A percentile compares a stretch with the other conserved stretches of the same genome.
Evolutionary conservation across 2,888 invertebrate species (phyloP).

Genomic region (Euphydryas editha): DNA sequence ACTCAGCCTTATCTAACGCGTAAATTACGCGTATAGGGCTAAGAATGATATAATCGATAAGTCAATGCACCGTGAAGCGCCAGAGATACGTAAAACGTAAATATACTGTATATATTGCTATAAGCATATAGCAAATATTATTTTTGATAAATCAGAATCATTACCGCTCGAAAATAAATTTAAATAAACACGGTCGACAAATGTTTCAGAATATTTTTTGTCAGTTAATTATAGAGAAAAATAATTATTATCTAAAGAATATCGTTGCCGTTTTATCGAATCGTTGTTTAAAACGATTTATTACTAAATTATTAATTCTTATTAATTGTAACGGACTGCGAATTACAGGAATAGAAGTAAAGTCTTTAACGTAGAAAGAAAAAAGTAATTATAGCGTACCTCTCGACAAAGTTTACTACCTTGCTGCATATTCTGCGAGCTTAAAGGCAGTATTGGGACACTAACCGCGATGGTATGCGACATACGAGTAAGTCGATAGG

Average conservation of each 20-base stretch:
- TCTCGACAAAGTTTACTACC: not conserved
- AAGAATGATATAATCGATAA: conserved; percentile 34
- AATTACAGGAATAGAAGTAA: not conserved
- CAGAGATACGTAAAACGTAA: conserved; percentile 29
- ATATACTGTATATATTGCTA: conserved; percentile 9
- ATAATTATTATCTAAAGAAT: conserved; percentile 7
- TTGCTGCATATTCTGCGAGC: conserved; percentile 47
- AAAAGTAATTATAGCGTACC: not conserved
- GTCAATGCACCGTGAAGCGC: conserved; percentile 32
- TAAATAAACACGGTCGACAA: conserved; percentile 39
- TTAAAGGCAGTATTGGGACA: conserved; percentile 57
- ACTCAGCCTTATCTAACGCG: conserved; percentile 38
- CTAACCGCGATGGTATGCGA: conserved; percentile 58
- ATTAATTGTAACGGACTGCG: not conserved
- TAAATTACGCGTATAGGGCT: conserved; percentile 28
- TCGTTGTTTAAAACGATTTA: not conserved
- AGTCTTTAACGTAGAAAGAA: not conserved
- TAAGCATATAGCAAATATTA: conserved; percentile 24
- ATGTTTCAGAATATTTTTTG: conserved; percentile 27
- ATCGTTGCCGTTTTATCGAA: not conserved
- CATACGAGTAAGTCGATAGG: conserved; percentile 51
- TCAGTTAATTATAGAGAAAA: conserved; percentile 31
- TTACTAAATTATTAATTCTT: not conserved
- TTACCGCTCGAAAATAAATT: conserved; percentile 9
- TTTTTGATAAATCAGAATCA: conserved; percentile 32